Conservation (phyloP, 1,140 invertebrate species). For the Zaprionus davidi region DNA sequence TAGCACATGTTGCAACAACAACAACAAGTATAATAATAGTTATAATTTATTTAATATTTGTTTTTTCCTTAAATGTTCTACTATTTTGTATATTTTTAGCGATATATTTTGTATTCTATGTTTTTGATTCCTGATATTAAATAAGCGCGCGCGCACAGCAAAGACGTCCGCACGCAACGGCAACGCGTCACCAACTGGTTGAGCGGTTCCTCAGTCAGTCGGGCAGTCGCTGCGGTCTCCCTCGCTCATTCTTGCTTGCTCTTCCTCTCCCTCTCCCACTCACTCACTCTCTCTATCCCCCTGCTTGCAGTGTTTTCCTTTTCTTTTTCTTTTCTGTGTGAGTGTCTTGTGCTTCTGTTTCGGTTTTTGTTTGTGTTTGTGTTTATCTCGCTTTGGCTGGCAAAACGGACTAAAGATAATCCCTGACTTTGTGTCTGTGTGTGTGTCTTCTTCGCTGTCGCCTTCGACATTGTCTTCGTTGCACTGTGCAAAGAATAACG, state of each 20-base stretch:
- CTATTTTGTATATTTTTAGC: neutral
- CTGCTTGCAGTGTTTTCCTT: slow-evolving; percentile 5
- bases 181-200: slow-evolving; percentile 46
- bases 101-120: neutral
- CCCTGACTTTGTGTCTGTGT: slow-evolving; percentile 15
- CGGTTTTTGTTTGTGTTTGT: slow-evolving; percentile 18
- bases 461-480: slow-evolving; percentile 38
- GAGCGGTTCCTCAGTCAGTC: slow-evolving; percentile 14
- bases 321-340: slow-evolving; percentile 13
- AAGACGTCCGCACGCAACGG: slow-evolving; percentile 50
- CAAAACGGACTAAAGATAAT: slow-evolving; percentile 43
- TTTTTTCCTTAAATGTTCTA: neutral
- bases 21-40: slow-evolving; percentile 19
- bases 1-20: slow-evolving; percentile 20
- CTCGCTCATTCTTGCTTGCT: slow-evolving; percentile 4
- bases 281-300: neutral
- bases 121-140: neutral
- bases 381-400: slow-evolving; percentile 40
- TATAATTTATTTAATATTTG: neutral
- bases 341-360: slow-evolving; percentile 13
- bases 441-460: slow-evolving; percentile 24
- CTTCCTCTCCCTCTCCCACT: neutral
- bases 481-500: slow-evolving; percentile 46
- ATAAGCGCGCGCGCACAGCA: slow-evolving; percentile 10
- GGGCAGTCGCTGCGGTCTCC: slow-evolving; percentile 8